Conservation (phyloP, 2,888 invertebrate species). For the Apoda limacodes region DNA sequence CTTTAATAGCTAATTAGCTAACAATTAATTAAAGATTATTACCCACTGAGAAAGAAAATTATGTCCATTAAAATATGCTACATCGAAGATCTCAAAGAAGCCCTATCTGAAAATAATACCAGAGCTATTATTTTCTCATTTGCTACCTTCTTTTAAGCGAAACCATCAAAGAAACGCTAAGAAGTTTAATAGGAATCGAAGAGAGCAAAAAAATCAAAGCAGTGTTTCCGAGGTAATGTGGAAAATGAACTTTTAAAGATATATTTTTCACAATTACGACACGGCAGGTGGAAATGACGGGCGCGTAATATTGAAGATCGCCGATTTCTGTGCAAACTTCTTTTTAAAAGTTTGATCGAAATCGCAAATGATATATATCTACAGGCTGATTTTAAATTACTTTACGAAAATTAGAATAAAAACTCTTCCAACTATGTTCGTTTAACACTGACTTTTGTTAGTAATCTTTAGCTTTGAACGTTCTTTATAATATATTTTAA, state of each 20-base stretch:
- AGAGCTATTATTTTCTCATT: conserved; percentile 56
- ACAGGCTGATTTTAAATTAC: conserved; percentile 32
- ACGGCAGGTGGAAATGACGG: conserved; percentile 49
- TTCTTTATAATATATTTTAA: too few relatives aligned
- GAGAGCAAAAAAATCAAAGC: conserved; percentile 49
- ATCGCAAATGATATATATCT: conserved; percentile 25
- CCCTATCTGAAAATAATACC: conserved; percentile 45
- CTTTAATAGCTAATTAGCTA: conserved; percentile 30
- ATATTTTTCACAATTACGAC: conserved; percentile 50
- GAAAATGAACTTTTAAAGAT: conserved; percentile 39
- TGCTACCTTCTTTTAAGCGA: conserved; percentile 34
- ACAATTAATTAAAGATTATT: conserved; percentile 27
- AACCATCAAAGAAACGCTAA: conserved; percentile 38
- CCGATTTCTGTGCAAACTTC: conserved; percentile 32
- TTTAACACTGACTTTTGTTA: too few relatives aligned
- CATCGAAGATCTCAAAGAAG: conserved; percentile 29
- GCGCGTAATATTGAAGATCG: conserved; percentile 35
- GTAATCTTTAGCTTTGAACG: too few relatives aligned
- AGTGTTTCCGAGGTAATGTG: conserved; percentile 25
- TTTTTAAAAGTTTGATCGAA: conserved; percentile 31
- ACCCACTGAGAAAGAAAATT: conserved; percentile 21
- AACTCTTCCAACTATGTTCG: too few relatives aligned
- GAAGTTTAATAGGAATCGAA: conserved; percentile 53
- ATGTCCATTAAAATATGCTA: conserved; percentile 20
- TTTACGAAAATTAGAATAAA: too few relatives aligned